phyloP scores from a whole-genome alignment of 2,113 vertebrate species.

The Rhabdornis inornatus region DNA sequence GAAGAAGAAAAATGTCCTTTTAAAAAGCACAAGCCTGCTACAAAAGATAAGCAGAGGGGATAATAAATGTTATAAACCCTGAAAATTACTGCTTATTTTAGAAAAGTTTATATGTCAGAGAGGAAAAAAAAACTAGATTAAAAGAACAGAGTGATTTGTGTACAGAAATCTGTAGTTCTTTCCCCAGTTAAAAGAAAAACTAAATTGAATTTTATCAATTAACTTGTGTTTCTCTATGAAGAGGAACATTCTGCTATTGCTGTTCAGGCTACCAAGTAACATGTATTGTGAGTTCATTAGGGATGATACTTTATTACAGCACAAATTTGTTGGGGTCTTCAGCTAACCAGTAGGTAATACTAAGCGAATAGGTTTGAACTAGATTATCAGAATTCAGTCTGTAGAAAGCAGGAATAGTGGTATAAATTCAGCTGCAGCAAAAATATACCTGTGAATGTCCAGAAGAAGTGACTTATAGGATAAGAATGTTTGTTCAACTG shows the following conservation, averaged over 20 bases:
- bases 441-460: background rate
- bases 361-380: background rate
- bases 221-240: background rate
- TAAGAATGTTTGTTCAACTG: background rate
- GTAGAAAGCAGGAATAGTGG: background rate
- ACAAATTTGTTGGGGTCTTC: background rate
- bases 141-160: conserved; percentile 25
- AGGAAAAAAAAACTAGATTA: conserved; percentile 25
- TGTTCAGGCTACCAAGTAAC: background rate
- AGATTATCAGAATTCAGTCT: background rate
- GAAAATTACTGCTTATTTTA: conserved; percentile 61
- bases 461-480: background rate
- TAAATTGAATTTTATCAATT: background rate
- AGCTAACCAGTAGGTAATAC: background rate
- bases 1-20: conserved; percentile 60
- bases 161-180: background rate
- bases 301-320: background rate
- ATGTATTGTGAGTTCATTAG: background rate
- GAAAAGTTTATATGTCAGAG: conserved; percentile 54
- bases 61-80: conserved; percentile 66
- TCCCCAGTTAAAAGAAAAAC: background rate
- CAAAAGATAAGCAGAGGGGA: conserved; percentile 57
- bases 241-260: background rate
- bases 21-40: conserved; percentile 31
- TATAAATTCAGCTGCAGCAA: background rate